These are phyloP conservation scores for Tethya wilhelma DNA, from an alignment of 37 sponge, comb jelly and placozoan genomes.

Conservation along the genomic window DNA sequence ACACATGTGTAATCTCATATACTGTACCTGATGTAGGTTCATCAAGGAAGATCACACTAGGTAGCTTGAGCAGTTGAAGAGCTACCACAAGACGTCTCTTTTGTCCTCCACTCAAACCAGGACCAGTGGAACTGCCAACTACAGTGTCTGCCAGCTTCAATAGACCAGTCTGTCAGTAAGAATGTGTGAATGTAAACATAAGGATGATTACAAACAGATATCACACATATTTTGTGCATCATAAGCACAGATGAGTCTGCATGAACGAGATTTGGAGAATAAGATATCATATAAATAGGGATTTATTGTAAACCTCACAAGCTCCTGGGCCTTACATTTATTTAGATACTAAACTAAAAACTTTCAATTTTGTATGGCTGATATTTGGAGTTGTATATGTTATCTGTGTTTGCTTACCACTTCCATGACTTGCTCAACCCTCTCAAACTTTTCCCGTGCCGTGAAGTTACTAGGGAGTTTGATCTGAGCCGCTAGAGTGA, in stretches of 20 bases:
- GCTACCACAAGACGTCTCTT: conserved; percentile 75
- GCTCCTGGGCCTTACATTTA: not conserved
- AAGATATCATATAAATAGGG: not conserved
- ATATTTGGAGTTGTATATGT: too few species aligned
- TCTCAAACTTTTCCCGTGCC: conserved; percentile 37
- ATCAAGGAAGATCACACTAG: conserved; percentile 83
- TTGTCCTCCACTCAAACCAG: conserved; percentile 94
- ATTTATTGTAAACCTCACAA: not conserved
- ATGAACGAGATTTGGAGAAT: too few species aligned
- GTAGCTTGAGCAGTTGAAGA: conserved; percentile 79
- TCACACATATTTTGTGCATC: too few species aligned
- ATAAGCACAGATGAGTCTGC: too few species aligned
- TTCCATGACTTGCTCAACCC: conserved; percentile 68
- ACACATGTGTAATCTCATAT: too few species aligned
- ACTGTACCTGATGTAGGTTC: conserved; percentile 85
- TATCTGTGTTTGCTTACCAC: conserved; percentile 45
- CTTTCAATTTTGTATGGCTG: not conserved
- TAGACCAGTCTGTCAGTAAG: conserved; percentile 69
- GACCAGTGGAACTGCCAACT: conserved; percentile 88
- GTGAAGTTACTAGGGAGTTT: conserved; percentile 42
- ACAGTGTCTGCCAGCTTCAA: conserved; percentile 70
- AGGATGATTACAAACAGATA: too few species aligned
- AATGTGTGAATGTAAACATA: too few species aligned
- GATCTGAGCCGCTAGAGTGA: conserved; percentile 69
- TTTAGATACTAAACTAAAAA: not conserved